Conservation (phyloP, 1,140 invertebrate genomes). For the Anastrepha ludens region DNA sequence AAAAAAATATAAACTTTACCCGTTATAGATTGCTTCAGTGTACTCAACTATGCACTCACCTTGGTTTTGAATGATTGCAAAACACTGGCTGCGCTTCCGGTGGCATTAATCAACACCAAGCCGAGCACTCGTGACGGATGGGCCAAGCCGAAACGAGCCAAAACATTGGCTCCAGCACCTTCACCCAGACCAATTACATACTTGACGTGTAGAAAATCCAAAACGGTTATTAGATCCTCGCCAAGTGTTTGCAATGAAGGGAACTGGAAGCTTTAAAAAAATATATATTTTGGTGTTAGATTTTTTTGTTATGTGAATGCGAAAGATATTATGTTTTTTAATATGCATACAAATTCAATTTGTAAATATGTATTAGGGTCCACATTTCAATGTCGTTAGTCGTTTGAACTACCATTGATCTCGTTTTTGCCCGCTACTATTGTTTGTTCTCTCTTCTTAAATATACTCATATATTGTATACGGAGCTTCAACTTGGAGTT, state of each 20-base stretch:
- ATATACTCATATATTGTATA: no score
- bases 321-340: background rate
- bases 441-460: no score
- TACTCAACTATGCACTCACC: conserved; percentile 73
- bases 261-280: conserved; percentile 81
- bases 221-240: conserved; percentile 87
- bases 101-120: conserved; percentile 90
- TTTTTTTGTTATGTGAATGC: background rate
- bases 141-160: conserved; percentile 88
- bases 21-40: background rate
- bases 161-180: conserved; percentile 91
- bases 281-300: background rate
- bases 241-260: conserved; percentile 88
- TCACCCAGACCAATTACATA: conserved; percentile 90
- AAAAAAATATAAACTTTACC: conserved; percentile 26
- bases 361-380: no score
- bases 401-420: no score
- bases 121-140: conserved; percentile 85
- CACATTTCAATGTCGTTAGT: no score
- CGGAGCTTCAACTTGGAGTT: no score
- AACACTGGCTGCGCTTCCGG: conserved; percentile 89
- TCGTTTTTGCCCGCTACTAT: no score
- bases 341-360: background rate
- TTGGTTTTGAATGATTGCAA: conserved; percentile 91
- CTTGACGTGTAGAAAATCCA: conserved; percentile 87